These are phyloP conservation scores for Oscheius sp. DNA, from an alignment of 1,140 invertebrate species.

Conservation along the genomic window DNA sequence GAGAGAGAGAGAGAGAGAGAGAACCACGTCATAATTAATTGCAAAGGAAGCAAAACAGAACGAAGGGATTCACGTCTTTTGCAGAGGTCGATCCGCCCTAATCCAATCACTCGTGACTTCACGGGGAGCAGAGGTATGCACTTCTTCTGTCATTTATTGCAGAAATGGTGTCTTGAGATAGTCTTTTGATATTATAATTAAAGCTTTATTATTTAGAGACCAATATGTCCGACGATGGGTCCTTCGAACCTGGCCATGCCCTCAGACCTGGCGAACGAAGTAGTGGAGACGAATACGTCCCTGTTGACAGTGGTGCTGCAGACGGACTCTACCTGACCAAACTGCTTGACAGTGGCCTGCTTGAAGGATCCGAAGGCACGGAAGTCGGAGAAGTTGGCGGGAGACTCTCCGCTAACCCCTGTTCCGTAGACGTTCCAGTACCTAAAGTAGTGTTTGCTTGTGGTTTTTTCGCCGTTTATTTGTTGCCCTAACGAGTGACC, in stretches of 20 bases:
- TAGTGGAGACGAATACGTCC: slow-evolving; percentile 17
- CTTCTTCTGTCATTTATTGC: too few species aligned
- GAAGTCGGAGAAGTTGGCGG: slow-evolving; percentile 35
- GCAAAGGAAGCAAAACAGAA: too few species aligned
- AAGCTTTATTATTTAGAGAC: background rate
- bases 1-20: too few species aligned
- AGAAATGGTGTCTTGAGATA: too few species aligned
- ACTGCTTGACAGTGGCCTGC: slow-evolving; percentile 29
- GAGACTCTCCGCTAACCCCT: slow-evolving; percentile 27
- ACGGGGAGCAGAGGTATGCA: too few species aligned
- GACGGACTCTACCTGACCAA: slow-evolving; percentile 31
- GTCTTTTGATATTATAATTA: too few species aligned
- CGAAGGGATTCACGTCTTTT: too few species aligned
- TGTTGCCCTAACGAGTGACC: too few species aligned
- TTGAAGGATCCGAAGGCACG: slow-evolving; percentile 28
- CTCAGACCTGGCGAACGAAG: background rate
- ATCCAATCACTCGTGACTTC: too few species aligned
- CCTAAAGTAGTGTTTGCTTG: slow-evolving; percentile 13
- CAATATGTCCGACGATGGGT: background rate
- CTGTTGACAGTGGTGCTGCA: slow-evolving; percentile 32
- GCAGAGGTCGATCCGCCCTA: too few species aligned
- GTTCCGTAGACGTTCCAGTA: slow-evolving; percentile 28
- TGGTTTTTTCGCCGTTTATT: background rate
- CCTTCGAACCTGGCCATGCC: background rate
- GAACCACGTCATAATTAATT: too few species aligned